Base-by-base conservation (phyloP, 2,888 invertebrate species). In the Meganola albula region DNA sequence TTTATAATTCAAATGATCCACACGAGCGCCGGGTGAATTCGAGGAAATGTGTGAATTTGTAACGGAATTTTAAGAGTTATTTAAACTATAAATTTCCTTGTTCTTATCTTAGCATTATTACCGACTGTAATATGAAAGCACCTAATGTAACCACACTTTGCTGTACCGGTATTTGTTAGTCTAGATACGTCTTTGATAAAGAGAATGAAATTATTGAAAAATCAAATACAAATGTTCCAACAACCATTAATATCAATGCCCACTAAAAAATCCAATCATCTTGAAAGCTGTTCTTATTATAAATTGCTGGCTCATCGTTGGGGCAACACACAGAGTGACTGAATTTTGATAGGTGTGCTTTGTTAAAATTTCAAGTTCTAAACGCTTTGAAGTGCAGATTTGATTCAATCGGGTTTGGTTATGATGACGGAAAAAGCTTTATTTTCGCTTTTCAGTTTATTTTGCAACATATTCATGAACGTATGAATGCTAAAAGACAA, bases 1-100 rank as follows among this genome's bases (percentile, higher is more conserved):
- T 83, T 82, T 80, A 82, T 82, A 80, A 85, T 84, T 84, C 75
- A 84, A 80, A 84, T 83, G 68, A 75, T 74, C 65, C 70, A 55
- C 63, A 58, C 60, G 61, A 67, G 64, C 57, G 58, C 38, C 64
- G 55, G 60, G 61, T 65, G 65, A 63, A 68, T 70, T 68, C 58
- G 58, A 65, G 73, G 68, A 74, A 78, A 78, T 80, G 84, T 84
- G 83, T 74, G 83, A 84, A 82, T 69, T 74, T 72, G 63, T 82
- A 83, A 84, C 83, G 83, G 78, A 67, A 68, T 71, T 74, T 72
- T 65, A 64, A 58, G 37, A 42, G 44, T 39, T 44, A 46, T 49
- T 48, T 52, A 37, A 46, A 44, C 10, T 32, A 34, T 41, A 34
- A 51, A 36, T 38, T 37, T 45, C 40, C 52, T 43, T 52, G 45